phyloP scores from a whole-genome alignment of 2,113 vertebrate species.

The Oncorhynchus keta region DNA sequence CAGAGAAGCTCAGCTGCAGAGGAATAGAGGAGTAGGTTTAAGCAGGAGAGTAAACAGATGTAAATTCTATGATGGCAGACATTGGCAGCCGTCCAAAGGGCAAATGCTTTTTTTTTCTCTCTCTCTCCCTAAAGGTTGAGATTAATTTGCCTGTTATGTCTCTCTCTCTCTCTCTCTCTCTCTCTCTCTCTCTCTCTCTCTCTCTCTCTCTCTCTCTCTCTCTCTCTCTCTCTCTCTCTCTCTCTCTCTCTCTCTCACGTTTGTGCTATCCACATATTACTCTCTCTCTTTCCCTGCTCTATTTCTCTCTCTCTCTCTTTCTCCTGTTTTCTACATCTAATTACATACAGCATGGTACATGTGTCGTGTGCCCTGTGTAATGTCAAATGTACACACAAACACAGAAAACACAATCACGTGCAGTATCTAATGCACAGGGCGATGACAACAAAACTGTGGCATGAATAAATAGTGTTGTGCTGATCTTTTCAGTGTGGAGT shows the following conservation, averaged over 20 bases:
- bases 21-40: slow-evolving; percentile 59
- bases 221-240: slow-evolving; percentile 8
- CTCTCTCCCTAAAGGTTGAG: slow-evolving; percentile 37
- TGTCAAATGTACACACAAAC: slow-evolving; percentile 36
- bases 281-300: slow-evolving; percentile 19
- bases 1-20: slow-evolving; percentile 57
- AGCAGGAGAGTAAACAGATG: slow-evolving; percentile 76
- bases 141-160: slow-evolving; percentile 40
- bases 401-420: slow-evolving; percentile 17
- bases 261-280: background rate
- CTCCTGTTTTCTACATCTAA: slow-evolving; percentile 36
- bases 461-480: too few relatives aligned
- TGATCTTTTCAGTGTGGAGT: too few relatives aligned
- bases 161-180: slow-evolving; percentile 10
- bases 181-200: background rate
- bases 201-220: slow-evolving; percentile 8
- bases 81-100: slow-evolving; percentile 67
- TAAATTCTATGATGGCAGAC: slow-evolving; percentile 70
- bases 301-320: background rate
- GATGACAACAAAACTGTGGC: background rate
- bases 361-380: slow-evolving; percentile 22
- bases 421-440: slow-evolving; percentile 22
- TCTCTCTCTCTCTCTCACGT: background rate
- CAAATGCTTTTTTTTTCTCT: slow-evolving; percentile 31
- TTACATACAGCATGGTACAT: slow-evolving; percentile 23